A percentile compares a stretch with the other conserved stretches of the same genome.
Conservation (phyloP, 2,113 vertebrate genomes). For the Proteles cristata region DNA sequence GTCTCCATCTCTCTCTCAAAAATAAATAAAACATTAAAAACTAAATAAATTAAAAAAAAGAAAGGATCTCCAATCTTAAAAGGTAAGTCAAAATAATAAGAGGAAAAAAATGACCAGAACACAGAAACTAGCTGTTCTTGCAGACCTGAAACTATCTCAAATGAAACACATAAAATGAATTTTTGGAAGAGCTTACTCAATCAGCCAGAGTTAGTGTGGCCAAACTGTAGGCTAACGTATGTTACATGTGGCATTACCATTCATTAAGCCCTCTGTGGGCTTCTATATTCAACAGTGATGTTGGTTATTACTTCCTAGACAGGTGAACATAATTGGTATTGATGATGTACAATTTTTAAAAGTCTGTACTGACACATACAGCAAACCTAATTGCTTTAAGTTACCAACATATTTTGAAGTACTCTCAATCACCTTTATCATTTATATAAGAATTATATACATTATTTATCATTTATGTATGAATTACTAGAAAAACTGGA, state of each 20-base stretch:
- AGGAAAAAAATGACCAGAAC: not conserved
- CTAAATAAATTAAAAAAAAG: too few relatives aligned
- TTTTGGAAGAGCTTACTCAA: not conserved
- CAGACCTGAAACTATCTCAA: not conserved
- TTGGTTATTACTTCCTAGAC: not conserved
- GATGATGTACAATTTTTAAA: not conserved
- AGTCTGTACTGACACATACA: not conserved
- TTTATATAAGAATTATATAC: not conserved
- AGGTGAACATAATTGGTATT: not conserved
- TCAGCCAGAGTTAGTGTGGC: not conserved
- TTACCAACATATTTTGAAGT: slow-evolving; percentile 28
- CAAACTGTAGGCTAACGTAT: not conserved
- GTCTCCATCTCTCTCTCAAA: too few relatives aligned
- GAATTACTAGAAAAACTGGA: not conserved
- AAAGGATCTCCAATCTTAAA: slow-evolving; percentile 17
- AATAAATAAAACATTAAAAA: too few relatives aligned
- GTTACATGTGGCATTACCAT: not conserved
- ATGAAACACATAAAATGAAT: not conserved
- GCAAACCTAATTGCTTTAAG: not conserved
- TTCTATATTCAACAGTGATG: not conserved
- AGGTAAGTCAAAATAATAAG: not conserved
- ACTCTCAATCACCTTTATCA: slow-evolving; percentile 29
- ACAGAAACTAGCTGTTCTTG: not conserved
- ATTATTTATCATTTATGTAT: slow-evolving; percentile 10
- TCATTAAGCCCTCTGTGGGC: not conserved